Evolutionary conservation across 2,113 vertebrate species (phyloP).

Genomic region (Desmodus rotundus): DNA sequence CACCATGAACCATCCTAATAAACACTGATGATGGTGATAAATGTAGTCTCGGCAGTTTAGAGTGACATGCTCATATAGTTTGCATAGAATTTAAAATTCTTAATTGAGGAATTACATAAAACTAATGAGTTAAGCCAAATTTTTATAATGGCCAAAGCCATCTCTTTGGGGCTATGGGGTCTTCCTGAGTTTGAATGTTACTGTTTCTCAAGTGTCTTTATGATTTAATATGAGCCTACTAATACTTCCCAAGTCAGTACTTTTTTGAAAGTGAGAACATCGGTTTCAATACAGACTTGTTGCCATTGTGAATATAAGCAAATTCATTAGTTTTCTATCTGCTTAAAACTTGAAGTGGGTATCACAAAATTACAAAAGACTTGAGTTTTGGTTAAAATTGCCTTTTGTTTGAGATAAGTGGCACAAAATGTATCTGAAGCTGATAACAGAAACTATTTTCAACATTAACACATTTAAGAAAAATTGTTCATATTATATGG

Average conservation of each 20-base stretch:
- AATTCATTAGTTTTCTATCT: not conserved
- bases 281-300: not conserved
- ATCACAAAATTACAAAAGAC: slow-evolving; percentile 19
- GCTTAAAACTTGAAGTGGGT: not conserved
- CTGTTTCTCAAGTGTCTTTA: not conserved
- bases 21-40: not conserved
- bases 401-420: not conserved
- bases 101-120: not conserved
- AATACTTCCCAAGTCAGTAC: not conserved
- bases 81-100: not conserved
- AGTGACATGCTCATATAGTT: not conserved
- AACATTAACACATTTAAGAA: not conserved
- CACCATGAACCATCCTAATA: not conserved
- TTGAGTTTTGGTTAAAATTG: not conserved
- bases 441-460: not conserved
- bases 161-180: not conserved
- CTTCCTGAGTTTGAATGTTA: slow-evolving; percentile 4
- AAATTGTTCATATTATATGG: not conserved
- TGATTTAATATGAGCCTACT: not conserved
- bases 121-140: not conserved
- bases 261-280: not conserved
- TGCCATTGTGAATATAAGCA: not conserved
- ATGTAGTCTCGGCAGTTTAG: not conserved
- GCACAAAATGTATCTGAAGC: not conserved
- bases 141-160: not conserved